These are phyloP conservation scores for Leptonema lineaticorne DNA, from an alignment of 1,140 invertebrate genomes.

Conservation along the genomic window DNA sequence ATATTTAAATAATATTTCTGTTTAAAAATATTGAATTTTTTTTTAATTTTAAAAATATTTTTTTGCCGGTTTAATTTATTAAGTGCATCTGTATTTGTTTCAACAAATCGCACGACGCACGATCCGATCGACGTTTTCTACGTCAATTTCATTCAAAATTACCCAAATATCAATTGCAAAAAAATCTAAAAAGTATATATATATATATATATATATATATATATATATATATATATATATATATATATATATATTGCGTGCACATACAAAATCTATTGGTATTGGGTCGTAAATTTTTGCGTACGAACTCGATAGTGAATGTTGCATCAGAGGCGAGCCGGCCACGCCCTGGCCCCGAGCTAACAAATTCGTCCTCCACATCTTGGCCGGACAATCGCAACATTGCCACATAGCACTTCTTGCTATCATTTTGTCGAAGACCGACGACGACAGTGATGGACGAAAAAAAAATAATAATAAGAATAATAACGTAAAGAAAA, in stretches of 20 bases:
- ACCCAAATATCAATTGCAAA: too few species aligned
- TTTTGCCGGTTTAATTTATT: too few species aligned
- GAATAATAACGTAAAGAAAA: not conserved
- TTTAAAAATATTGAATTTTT: too few species aligned
- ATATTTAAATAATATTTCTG: too few species aligned
- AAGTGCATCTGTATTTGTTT: too few species aligned
- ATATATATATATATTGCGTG: conserved; percentile 3
- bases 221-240: not conserved
- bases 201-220: too few species aligned
- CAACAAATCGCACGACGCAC: too few species aligned
- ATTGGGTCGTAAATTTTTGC: conserved; percentile 30
- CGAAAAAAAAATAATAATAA: conserved; percentile 1
- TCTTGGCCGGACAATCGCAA: conserved; percentile 19
- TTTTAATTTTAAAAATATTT: too few species aligned
- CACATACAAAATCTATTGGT: conserved; percentile 12
- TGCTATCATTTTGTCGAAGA: not conserved
- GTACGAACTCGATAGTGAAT: conserved; percentile 26
- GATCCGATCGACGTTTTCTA: too few species aligned
- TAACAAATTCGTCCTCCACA: conserved; percentile 26
- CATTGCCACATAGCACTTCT: not conserved
- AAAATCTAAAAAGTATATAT: too few species aligned
- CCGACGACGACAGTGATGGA: not conserved
- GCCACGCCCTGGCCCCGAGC: conserved; percentile 26
- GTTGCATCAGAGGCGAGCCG: conserved; percentile 22
- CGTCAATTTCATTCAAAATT: too few species aligned